Evolutionary conservation across 2,113 vertebrate genomes (phyloP), one percentile per base, ranked within the genome.

Genomic region (Ivindomyrus marchei): DNA sequence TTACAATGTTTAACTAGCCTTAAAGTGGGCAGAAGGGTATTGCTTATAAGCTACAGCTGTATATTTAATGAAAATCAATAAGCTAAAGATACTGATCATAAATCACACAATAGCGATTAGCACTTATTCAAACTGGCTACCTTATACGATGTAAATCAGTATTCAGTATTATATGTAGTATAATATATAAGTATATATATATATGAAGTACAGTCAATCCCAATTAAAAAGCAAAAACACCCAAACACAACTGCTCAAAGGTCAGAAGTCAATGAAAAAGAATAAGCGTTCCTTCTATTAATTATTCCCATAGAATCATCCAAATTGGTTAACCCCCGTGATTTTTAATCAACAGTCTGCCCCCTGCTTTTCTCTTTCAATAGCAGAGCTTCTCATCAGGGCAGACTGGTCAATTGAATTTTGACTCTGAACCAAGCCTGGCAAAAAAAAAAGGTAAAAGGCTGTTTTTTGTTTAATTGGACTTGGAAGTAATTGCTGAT

Each of bases 401-500:
- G 91, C 89, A 91, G 88, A 83, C 92, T 92, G 85, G 62, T 91
- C 89, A 80, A 77, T 90, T 92, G 85, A 89, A 90, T 91, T 93
- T 85, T 85, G 89, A 92, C 70, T 91, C 17, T 77, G 89, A 89
- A 92, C 90, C 24, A 70, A 83, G 86, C 74, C 91, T 91, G 89
- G 90, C 91, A 90, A 92, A 92, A 80, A 77, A 66, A 74, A 87
- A 89, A 91, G 86, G 91, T 92, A 91, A 93, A 89, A 89, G 31
- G 86, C 87, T 93, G 89, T 91, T 93, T 80, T 93, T 91, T 91
- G 91, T 95, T 93, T 94, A 86, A 92, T 91, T 91, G 92, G 92
- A 94, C 92, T 92, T 88, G 8, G 90, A 88, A 93, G 90, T 92
- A 92, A 93, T 91, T 89, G 92, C 91, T 90, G 62, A 93, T 93